phyloP scores from a whole-genome alignment of 2,113 vertebrate species.

The Lagenorhynchus albirostris region DNA sequence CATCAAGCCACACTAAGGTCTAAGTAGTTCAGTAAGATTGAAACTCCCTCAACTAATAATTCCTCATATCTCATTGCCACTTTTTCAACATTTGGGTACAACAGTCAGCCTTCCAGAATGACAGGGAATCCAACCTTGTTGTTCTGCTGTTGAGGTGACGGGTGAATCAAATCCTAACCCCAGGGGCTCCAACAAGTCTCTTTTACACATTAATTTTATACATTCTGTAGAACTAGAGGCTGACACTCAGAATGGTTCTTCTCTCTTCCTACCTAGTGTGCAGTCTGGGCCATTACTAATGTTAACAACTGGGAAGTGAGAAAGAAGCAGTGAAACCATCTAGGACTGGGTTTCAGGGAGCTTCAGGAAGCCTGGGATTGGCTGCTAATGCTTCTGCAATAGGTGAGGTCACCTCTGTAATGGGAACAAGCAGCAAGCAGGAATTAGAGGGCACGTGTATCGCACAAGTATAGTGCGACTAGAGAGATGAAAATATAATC shows the following conservation, averaged over 20 bases:
- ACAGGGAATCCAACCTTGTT: background rate
- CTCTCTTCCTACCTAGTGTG: background rate
- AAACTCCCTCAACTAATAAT: background rate
- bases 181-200: background rate
- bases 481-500: background rate
- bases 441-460: background rate
- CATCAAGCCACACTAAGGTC: background rate
- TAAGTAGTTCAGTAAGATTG: background rate
- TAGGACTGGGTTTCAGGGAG: background rate
- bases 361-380: background rate
- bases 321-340: background rate
- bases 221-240: background rate
- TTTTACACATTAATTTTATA: background rate
- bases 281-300: background rate
- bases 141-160: background rate
- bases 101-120: background rate
- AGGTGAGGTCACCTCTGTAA: background rate
- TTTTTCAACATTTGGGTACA: background rate
- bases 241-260: background rate
- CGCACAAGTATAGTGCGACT: background rate
- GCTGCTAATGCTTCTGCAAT: background rate
- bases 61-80: background rate
- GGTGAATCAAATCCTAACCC: background rate
- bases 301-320: background rate
- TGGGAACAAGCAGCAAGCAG: background rate